Base-by-base conservation (phyloP, 1,140 invertebrate genomes). In the Rhynchophorus ferrugineus region DNA sequence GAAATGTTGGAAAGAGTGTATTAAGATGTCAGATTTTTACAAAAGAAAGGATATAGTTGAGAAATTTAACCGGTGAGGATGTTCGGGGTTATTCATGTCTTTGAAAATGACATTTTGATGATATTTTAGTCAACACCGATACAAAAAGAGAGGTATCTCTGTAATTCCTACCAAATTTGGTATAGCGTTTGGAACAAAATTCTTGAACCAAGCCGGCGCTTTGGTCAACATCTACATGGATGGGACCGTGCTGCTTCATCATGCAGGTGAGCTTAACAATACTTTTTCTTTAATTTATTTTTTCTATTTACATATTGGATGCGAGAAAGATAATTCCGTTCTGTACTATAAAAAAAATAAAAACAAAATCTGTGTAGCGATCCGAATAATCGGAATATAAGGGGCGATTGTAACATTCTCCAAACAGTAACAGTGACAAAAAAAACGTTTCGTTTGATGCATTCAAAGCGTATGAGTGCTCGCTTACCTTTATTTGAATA, bases 121-220 rank as follows among this genome's bases (percentile, higher is more conserved):
- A 49, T 48, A 37, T 35, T 59, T 29, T 66, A 86, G 81, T 53
- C 70, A 84, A 63, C 82, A 94, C 66, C 78, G 84, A 24, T 95
- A 85, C 79, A 82, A 84, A 59, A 98, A 98, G 68, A 79, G 89
- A 14, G 94, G 94, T 7, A 77, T 98, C 2, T 72, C 84, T 0
- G 66, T 95, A 3, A 77, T 93, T n/a, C 91, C 94, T 18, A 89
- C 89, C 0, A 95, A 87, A 71, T 98, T 87, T 70, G 92, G 91
- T 1, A 86, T 96, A 48, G 82, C 87, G 0, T 97, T 94, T 65
- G 85, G 83, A 0, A 75, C 82, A 5, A 71, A 78, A 44, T 81
- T 87, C 58, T 68, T 97, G 35, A 96, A 97, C 70, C 93, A 97
- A 75, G 82, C 78, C 14, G 93, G 89, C 22, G 89, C 92, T 3